These are phyloP conservation scores for Kuschelorhynchus macadamiae DNA, from an alignment of 2,888 invertebrate species.

Conservation along the genomic window DNA sequence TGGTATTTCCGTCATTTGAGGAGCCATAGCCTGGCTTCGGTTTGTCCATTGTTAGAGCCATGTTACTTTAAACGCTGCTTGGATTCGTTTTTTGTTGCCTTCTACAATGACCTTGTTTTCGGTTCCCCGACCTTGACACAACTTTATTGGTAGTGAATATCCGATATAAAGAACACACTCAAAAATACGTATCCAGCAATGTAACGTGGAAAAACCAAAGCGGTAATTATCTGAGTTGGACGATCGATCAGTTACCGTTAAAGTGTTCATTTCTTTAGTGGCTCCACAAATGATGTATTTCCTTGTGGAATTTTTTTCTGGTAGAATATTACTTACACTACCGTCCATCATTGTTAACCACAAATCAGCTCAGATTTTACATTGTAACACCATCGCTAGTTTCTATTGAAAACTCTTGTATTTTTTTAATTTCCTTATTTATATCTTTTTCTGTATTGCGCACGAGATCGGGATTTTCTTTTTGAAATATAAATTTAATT, in stretches of 20 bases:
- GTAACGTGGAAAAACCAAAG: slow-evolving; percentile 3
- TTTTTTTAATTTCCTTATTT: slow-evolving; percentile 1
- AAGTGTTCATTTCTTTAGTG: not conserved
- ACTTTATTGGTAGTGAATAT: slow-evolving; percentile 54
- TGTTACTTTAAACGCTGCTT: slow-evolving; percentile 5
- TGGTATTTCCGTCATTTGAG: slow-evolving; percentile 3
- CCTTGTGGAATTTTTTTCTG: slow-evolving; percentile 5
- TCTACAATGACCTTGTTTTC: slow-evolving; percentile 51
- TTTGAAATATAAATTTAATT: not conserved
- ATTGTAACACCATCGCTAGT: not conserved
- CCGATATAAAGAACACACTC: slow-evolving; percentile 11
- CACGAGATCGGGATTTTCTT: not conserved
- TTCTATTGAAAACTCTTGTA: not conserved
- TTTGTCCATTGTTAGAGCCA: not conserved
- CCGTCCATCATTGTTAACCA: not conserved
- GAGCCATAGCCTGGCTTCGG: slow-evolving; percentile 1
- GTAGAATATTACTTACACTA: slow-evolving; percentile 9
- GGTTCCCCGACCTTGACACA: slow-evolving; percentile 57
- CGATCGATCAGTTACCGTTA: no score
- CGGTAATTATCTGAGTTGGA: slow-evolving; percentile 6
- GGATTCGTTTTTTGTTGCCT: slow-evolving; percentile 47
- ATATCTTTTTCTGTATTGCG: slow-evolving; percentile 1
- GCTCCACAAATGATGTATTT: slow-evolving; percentile 9
- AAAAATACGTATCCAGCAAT: not conserved
- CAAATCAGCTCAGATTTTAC: not conserved